A percentile compares a stretch with the other conserved stretches of the same genome.
phyloP scores from a whole-genome alignment of 2,113 vertebrate genomes.

The Poeciliopsis turrubarensis region DNA sequence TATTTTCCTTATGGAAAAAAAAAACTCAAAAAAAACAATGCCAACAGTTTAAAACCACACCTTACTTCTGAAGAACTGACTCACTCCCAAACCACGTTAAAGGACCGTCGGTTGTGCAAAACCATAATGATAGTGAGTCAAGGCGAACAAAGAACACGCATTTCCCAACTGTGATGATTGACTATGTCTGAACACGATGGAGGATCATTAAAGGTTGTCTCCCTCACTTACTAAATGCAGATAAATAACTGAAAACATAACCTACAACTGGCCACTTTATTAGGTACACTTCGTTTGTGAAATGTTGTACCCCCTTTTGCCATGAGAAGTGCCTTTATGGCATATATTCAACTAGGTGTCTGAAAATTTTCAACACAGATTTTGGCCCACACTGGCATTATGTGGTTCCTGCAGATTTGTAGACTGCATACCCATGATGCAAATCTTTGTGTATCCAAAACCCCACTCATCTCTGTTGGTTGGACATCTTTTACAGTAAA shows the following conservation, averaged over 20 bases:
- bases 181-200: background rate
- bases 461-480: too few species aligned
- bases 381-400: too few species aligned
- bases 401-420: too few species aligned
- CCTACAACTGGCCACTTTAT: background rate
- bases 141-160: background rate
- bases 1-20: conserved; percentile 24
- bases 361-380: too few species aligned
- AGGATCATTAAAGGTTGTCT: background rate
- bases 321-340: too few species aligned
- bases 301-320: too few species aligned
- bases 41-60: conserved; percentile 54
- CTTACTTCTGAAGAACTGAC: conserved; percentile 52
- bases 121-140: conserved; percentile 16
- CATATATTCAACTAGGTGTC: too few species aligned
- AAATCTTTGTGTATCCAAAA: too few species aligned
- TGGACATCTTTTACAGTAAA: too few species aligned
- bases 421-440: too few species aligned
- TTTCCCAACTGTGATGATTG: conserved; percentile 1
- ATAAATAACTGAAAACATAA: conserved; percentile 6
- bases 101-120: conserved; percentile 18
- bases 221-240: background rate
- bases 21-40: conserved; percentile 10
- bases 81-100: conserved; percentile 48
- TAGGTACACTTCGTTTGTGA: background rate